Evolutionary conservation across 1,140 invertebrate genomes (phyloP).

Genomic region (Drosophila suzukii): DNA sequence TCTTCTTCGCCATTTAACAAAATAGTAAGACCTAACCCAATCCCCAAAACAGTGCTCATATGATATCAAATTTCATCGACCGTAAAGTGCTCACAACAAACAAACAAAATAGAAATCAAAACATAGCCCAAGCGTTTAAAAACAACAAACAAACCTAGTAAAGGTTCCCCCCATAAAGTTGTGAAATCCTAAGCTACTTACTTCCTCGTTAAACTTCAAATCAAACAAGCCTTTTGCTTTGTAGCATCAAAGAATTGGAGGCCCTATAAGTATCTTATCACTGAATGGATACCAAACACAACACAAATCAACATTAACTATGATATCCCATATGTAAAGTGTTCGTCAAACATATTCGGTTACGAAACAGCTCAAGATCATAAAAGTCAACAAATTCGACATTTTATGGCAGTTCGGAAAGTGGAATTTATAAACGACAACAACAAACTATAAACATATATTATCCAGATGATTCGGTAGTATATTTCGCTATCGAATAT

Average conservation of each 20-base stretch:
- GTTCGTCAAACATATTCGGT: conserved; percentile 63
- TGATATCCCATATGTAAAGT: conserved; percentile 68
- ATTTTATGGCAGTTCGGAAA: conserved; percentile 44
- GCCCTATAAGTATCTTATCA: conserved; percentile 28
- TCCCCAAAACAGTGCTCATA: conserved; percentile 15
- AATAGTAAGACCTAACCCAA: conserved; percentile 1
- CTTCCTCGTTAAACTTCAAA: conserved; percentile 47
- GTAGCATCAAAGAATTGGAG: conserved; percentile 25
- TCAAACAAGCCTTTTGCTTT: conserved; percentile 27
- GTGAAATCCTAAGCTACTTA: conserved; percentile 73
- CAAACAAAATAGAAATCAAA: conserved; percentile 40
- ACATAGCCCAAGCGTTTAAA: conserved; percentile 7
- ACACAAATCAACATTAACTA: conserved; percentile 74
- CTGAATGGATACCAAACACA: conserved; percentile 43
- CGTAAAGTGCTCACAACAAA: conserved; percentile 41
- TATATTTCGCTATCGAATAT: conserved; percentile 31
- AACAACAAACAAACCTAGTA: conserved; percentile 15
- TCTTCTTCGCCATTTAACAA: conserved; percentile 1
- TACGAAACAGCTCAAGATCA: conserved; percentile 52
- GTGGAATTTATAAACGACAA: conserved; percentile 44
- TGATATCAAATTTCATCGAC: conserved; percentile 6
- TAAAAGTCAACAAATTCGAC: conserved; percentile 65
- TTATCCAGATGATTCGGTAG: conserved; percentile 32
- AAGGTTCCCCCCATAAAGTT: conserved; percentile 32
- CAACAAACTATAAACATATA: conserved; percentile 45